A percentile compares a stretch with the other conserved stretches of the same genome.
Evolutionary conservation across 2,113 vertebrate species (phyloP).

Genomic region (Grallaria varia): DNA sequence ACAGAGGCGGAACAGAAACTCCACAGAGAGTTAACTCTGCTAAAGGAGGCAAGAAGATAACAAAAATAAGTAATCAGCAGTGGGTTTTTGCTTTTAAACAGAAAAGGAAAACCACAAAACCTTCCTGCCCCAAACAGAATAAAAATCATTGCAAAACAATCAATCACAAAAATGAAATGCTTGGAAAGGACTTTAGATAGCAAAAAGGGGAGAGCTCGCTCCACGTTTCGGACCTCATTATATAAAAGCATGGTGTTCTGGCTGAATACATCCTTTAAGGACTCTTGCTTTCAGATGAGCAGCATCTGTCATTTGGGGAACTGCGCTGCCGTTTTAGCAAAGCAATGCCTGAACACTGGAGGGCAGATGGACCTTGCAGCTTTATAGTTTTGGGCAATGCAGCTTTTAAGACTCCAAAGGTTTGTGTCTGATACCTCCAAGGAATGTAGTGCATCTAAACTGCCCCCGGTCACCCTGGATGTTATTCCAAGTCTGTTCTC

Average conservation of each 20-base stretch:
- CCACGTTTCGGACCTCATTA: neutral
- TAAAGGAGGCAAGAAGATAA: neutral
- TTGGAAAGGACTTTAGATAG: neutral
- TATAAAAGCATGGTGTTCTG: neutral
- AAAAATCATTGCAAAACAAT: neutral
- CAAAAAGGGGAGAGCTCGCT: neutral
- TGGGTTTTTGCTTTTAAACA: neutral
- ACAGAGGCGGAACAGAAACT: neutral
- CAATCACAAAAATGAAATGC: neutral
- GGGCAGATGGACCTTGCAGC: neutral
- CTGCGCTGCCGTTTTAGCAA: neutral
- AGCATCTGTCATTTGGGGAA: neutral
- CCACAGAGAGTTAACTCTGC: neutral
- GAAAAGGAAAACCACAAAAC: neutral
- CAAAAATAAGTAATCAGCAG: neutral
- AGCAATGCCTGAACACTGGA: neutral
- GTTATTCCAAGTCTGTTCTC: neutral
- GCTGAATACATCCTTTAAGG: neutral
- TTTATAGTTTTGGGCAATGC: neutral
- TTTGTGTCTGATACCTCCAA: neutral
- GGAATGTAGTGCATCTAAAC: neutral
- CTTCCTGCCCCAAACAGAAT: neutral
- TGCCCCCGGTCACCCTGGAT: neutral
- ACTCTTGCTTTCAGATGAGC: neutral
- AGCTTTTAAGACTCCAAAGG: neutral